Percentiles rank a stretch among this genome's conserved stretches.
Conservation (phyloP, 1,140 invertebrate genomes). For the Mamestra configurata region DNA sequence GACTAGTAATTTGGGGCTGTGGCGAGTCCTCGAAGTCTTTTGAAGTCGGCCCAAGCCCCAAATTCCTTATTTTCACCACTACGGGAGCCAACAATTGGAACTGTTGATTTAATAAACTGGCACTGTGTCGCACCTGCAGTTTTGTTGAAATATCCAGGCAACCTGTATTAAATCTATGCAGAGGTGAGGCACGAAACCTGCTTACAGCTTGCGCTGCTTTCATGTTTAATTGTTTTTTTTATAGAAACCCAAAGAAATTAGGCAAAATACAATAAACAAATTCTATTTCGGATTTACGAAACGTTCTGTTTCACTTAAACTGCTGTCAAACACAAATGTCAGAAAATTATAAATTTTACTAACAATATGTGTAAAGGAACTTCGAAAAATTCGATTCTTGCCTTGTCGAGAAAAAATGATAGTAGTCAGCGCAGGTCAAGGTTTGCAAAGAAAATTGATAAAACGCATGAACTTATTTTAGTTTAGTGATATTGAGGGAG, state of each 20-base stretch:
- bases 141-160: constrained; percentile 64
- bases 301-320: constrained; percentile 26
- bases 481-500: background rate
- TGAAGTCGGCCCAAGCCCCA: constrained; percentile 81
- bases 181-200: constrained; percentile 61
- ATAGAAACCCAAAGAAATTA: constrained; percentile 23
- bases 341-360: background rate
- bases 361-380: constrained; percentile 10
- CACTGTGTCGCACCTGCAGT: constrained; percentile 73
- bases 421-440: no score
- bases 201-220: constrained; percentile 69
- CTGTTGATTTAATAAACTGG: constrained; percentile 66
- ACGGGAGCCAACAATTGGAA: constrained; percentile 64
- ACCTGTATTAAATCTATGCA: constrained; percentile 61
- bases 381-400: background rate
- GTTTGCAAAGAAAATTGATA: no score
- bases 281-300: background rate
- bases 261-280: constrained; percentile 52
- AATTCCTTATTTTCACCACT: constrained; percentile 67
- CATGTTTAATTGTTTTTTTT: constrained; percentile 66
- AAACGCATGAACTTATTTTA: background rate
- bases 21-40: constrained; percentile 83
- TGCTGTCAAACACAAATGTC: constrained; percentile 8
- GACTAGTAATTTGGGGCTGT: constrained; percentile 79
- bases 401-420: no score